Conservation (phyloP, 2,797 vertebrate genomes). For the Echiichthys vipera region DNA sequence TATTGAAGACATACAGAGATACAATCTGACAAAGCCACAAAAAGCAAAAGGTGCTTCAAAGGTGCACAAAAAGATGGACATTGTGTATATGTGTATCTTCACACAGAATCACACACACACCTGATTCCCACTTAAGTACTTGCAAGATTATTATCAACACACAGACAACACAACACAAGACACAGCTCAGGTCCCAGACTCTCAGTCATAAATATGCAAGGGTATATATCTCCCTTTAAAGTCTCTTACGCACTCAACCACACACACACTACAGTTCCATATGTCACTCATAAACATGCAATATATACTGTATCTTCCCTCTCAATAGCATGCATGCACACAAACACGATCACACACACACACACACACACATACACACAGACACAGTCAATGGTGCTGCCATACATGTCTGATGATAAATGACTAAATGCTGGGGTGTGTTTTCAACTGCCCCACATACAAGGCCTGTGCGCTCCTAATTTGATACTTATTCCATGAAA, state of each 20-base stretch:
- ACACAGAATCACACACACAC: slow-evolving; percentile 14
- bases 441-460: slow-evolving; percentile 81
- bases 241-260: slow-evolving; percentile 8
- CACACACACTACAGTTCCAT: slow-evolving; percentile 35
- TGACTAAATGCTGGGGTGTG: slow-evolving; percentile 80
- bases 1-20: slow-evolving; percentile 40
- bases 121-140: slow-evolving; percentile 20
- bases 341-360: slow-evolving; percentile 33
- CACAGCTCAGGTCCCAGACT: slow-evolving; percentile 4
- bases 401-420: slow-evolving; percentile 77
- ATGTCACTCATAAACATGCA: slow-evolving; percentile 60
- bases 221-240: slow-evolving; percentile 28
- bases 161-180: too few species aligned
- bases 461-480: slow-evolving; percentile 74
- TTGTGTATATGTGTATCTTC: background rate
- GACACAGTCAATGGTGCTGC: slow-evolving; percentile 48
- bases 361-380: slow-evolving; percentile 40
- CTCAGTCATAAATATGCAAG: slow-evolving; percentile 26
- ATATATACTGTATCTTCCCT: slow-evolving; percentile 52
- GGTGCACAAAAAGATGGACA: background rate
- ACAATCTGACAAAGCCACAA: slow-evolving; percentile 27
- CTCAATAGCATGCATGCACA: slow-evolving; percentile 42
- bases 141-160: slow-evolving; percentile 20
- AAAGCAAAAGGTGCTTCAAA: slow-evolving; percentile 19
- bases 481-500: slow-evolving; percentile 84